These are phyloP conservation scores for Pantherophis vulpinus DNA, from an alignment of 2,797 vertebrate species.

Conservation along the genomic window DNA sequence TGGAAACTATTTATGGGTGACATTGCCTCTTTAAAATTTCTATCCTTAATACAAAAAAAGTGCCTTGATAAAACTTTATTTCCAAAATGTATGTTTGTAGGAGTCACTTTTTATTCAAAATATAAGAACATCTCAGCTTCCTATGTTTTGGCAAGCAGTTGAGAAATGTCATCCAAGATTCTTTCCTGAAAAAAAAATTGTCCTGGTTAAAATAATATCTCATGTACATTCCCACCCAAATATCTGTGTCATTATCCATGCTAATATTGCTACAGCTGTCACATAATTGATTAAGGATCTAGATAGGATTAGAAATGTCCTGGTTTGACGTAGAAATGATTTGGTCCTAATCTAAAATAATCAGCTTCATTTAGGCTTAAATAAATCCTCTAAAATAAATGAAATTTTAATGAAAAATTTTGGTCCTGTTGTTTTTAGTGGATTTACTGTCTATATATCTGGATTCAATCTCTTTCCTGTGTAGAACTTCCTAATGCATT, in stretches of 20 bases:
- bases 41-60: not conserved
- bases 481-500: not conserved
- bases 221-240: not conserved
- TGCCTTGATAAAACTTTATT: not conserved
- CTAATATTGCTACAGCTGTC: not conserved
- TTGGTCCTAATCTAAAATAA: not conserved
- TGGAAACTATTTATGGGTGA: not conserved
- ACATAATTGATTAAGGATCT: not conserved
- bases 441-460: not conserved
- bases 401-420: not conserved
- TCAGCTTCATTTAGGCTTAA: not conserved
- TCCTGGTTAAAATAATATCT: not conserved
- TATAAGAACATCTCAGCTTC: not conserved
- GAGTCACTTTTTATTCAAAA: not conserved
- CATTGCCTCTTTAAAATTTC: conserved; percentile 1
- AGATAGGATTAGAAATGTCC: not conserved
- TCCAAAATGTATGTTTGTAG: not conserved
- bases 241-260: not conserved
- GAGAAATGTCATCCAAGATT: conserved; percentile 3
- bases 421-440: not conserved
- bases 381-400: not conserved
- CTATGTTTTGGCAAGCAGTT: not conserved
- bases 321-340: not conserved
- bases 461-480: not conserved
- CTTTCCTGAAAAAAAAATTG: not conserved